Evolutionary conservation across 2,797 vertebrate genomes (phyloP), one percentile per base, ranked within the genome.

Genomic region (Staurois parvus): DNA sequence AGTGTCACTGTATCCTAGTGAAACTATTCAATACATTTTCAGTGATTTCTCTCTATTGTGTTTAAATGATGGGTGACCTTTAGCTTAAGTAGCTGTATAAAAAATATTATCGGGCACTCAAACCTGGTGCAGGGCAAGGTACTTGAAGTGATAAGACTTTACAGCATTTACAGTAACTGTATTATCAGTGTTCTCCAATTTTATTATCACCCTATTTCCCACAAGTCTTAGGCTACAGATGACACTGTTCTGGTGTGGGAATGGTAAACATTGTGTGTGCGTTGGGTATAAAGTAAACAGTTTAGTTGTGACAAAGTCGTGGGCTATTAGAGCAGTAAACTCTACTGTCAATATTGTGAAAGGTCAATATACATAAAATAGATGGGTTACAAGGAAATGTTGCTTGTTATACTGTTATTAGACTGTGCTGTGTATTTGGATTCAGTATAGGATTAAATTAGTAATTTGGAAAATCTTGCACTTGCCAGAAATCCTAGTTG

Each of bases 331-430:
- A 59, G 52, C 21, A 59, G 21, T 59, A 59, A 59, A 59, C 52
- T 15, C 28, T 30, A 29, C 64, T 79, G 76, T 68, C 76, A 79
- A 68, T 66, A 78, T 79, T 66, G 64, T 64, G 1, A 66, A 3
- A 66, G n/a, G 9, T 12, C 17, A 66, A 4, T 66, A 1, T 29
- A 66, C 28, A 66, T 66, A 66, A n/a, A 66, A 64, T 28, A 29
- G 28, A 28, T 66, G 64, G 21, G 52, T 59, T 59, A 24, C 52
- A 59, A 59, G 52, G 52, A 24, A 24, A 24, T 2, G 21, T 52
- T 52, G 3, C 52, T 21, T 24, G 5, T 24, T 59, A 59, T 24
- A 59, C 19, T 24, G 3, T 2, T 59, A 59, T 24, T 59, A 2
- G 21, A 24, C 52, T 24, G 19, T 59, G n/a, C 8, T 52, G 21